phyloP scores from a whole-genome alignment of 2,113 vertebrate species.

The Bubo bubo region DNA sequence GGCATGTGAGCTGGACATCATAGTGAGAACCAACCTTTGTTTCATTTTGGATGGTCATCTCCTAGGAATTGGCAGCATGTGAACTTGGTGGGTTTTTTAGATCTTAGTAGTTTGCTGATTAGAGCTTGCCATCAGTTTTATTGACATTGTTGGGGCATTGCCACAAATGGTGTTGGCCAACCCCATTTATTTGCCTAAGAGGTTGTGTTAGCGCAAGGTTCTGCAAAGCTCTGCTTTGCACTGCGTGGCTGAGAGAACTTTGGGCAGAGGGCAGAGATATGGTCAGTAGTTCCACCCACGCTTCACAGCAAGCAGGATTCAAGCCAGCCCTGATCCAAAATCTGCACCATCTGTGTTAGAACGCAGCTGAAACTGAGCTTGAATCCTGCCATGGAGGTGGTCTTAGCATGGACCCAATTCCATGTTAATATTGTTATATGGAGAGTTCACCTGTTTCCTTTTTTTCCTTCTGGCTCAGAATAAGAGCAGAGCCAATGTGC shows the following conservation, averaged over 20 bases:
- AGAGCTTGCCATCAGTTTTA: neutral
- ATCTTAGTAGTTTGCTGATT: neutral
- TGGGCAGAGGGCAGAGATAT: slow-evolving; percentile 8
- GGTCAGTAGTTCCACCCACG: neutral
- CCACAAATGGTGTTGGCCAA: neutral
- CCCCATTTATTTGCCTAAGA: neutral
- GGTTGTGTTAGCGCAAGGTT: slow-evolving; percentile 27
- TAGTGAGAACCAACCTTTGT: neutral
- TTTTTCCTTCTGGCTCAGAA: neutral
- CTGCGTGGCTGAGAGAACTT: neutral
- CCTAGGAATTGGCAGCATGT: neutral
- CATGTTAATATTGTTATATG: neutral
- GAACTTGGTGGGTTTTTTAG: neutral
- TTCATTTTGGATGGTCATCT: neutral
- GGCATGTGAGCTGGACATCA: neutral
- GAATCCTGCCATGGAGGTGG: neutral
- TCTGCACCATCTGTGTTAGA: neutral
- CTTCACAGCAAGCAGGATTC: neutral
- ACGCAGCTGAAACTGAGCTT: neutral
- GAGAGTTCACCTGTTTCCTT: neutral
- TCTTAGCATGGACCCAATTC: neutral
- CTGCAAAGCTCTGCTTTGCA: neutral
- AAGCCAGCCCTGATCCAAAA: neutral
- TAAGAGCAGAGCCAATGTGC: neutral
- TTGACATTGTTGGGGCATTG: neutral